Evolutionary conservation across 2,113 vertebrate genomes (phyloP).

Genomic region (Lepidothrix coronata): DNA sequence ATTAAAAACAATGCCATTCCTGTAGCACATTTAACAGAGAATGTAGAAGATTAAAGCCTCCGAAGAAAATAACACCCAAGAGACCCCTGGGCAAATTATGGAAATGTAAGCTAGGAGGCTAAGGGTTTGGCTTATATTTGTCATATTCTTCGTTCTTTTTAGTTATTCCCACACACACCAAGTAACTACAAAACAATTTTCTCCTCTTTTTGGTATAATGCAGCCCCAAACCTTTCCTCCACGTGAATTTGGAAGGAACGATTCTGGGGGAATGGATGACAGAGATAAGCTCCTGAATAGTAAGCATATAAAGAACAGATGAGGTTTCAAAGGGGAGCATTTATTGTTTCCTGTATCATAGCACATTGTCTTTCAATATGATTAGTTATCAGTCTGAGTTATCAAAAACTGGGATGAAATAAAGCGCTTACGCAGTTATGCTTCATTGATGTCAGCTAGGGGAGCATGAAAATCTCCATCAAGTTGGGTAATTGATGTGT

Average conservation of each 20-base stretch:
- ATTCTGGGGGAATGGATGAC: constrained; percentile 50
- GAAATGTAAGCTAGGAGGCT: background rate
- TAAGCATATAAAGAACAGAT: constrained; percentile 59
- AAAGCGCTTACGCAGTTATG: constrained; percentile 73
- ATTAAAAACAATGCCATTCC: constrained; percentile 41
- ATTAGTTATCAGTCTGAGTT: constrained; percentile 77
- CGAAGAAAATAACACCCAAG: constrained; percentile 1
- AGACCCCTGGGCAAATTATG: background rate
- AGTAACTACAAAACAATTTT: background rate
- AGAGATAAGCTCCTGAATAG: constrained; percentile 59
- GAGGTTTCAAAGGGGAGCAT: constrained; percentile 68
- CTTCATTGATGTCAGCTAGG: constrained; percentile 77
- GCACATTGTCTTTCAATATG: constrained; percentile 72
- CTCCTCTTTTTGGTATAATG: background rate
- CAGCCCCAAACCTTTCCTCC: constrained; percentile 1
- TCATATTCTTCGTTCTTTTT: background rate
- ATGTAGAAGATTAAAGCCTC: constrained; percentile 35
- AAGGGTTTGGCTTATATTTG: background rate
- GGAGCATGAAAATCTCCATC: constrained; percentile 77
- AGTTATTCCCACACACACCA: background rate
- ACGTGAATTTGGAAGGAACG: background rate
- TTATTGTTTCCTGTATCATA: constrained; percentile 72
- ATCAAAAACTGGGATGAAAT: constrained; percentile 76
- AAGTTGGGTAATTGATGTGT: constrained; percentile 81
- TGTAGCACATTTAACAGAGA: background rate